Percentiles rank a stretch among this genome's conserved stretches.
Evolutionary conservation across 1,140 invertebrate species (phyloP).

Genomic region (Platorchestia sp.): DNA sequence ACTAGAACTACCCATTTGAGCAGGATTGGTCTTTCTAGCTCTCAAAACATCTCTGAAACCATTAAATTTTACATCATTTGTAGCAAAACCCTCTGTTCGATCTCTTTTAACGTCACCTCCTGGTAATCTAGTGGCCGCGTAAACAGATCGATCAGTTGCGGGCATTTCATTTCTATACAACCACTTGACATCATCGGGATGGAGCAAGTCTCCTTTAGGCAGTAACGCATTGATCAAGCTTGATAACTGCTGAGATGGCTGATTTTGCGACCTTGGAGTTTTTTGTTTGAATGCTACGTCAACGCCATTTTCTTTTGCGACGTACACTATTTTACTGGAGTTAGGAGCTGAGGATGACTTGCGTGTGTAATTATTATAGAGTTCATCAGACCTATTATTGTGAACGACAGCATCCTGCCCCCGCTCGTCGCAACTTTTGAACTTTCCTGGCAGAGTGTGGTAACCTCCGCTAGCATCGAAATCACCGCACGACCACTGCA

Average conservation of each 20-base stretch:
- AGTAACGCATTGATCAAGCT: constrained; percentile 25
- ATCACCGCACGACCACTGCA: background rate
- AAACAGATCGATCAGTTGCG: background rate
- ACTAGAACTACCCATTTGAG: background rate
- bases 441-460: constrained; percentile 28
- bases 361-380: background rate
- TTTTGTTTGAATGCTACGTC: constrained; percentile 23
- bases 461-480: background rate
- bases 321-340: constrained; percentile 18
- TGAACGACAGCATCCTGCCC: background rate
- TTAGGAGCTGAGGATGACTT: constrained; percentile 24
- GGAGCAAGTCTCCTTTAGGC: constrained; percentile 5
- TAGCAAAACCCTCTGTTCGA: background rate
- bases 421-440: background rate
- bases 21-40: background rate
- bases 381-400: background rate
- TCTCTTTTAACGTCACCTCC: background rate
- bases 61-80: background rate
- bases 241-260: background rate
- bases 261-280: background rate
- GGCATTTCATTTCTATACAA: constrained; percentile 9
- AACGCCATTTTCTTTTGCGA: background rate
- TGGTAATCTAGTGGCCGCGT: background rate
- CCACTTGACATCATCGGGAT: constrained; percentile 52
- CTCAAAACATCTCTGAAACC: background rate